Evolutionary conservation across 1,140 invertebrate genomes (phyloP), one percentile per base, ranked within the genome.

Genomic region (Hormaphis cornu): DNA sequence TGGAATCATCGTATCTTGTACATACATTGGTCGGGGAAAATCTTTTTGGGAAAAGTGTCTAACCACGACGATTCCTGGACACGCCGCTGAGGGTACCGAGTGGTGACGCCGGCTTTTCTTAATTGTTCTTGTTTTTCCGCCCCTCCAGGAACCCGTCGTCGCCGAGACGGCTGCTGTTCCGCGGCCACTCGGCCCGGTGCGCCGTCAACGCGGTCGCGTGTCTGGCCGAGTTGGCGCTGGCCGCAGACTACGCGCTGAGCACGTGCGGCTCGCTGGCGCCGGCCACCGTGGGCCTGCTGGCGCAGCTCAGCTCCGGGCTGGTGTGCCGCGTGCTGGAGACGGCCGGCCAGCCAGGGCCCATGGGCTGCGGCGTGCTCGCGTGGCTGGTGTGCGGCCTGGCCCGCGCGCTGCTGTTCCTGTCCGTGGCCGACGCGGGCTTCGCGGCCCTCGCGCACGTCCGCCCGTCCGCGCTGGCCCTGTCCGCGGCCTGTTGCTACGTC

Each of bases 301-400:
- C 61, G 8, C 61, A 66, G 3, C 42, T 66, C 42, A 66, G 61
- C 28, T 66, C 61, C n/a, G 61, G 61, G 2, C 14, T 50, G 28
- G 61, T 66, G 20, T 66, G 61, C 18, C 22, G 50, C 61, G 33
- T 66, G 42, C 28, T 48, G 5, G 61, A 66, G 18, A 14, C 35
- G 42, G 26, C 40, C 10, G 61, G 61, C 24, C 61, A 35, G 14
- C 28, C 61, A 5, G 44, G 61, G 0, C 61, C 44, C 5, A 33
- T 66, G 42, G 61, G 59, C 0, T 66, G 18, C 42, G 61, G 61
- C 26, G 61, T 48, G 28, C 18, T 66, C 2, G 44, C 42, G 42
- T 66, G 61, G 61, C 44, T 66, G 18, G 26, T 48, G 26, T 66
- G 61, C 12, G 61, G 61, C 44, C 28, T 66, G 18, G 26, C 26